A percentile compares a stretch with the other conserved stretches of the same genome.
Evolutionary conservation across 2,888 invertebrate species (phyloP).

Genomic region (Calephelis perditalis): DNA sequence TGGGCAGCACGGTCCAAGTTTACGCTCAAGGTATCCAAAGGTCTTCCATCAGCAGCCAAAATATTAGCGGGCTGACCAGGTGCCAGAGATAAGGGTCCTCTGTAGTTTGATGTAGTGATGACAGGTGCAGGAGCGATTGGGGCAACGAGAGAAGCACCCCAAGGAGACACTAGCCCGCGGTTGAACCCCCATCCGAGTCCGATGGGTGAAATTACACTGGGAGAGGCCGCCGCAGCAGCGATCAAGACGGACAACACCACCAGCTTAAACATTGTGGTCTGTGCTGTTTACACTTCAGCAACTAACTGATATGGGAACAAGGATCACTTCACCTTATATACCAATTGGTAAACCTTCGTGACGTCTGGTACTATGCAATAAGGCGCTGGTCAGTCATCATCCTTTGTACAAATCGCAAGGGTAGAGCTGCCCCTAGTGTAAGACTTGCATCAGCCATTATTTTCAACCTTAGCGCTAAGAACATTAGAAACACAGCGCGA

Average conservation of each 20-base stretch:
- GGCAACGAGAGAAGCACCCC: constrained; percentile 26
- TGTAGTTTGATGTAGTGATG: constrained; percentile 14
- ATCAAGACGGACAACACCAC: constrained; percentile 81
- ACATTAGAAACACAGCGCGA: constrained; percentile 41
- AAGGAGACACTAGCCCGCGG: constrained; percentile 19
- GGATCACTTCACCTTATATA: constrained; percentile 57
- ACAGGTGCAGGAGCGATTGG: constrained; percentile 43
- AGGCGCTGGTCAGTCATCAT: constrained; percentile 31
- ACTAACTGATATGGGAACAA: constrained; percentile 56
- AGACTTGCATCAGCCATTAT: constrained; percentile 38
- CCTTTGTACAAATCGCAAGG: constrained; percentile 32
- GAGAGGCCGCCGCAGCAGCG: constrained; percentile 74
- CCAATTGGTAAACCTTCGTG: constrained; percentile 57
- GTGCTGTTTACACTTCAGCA: constrained; percentile 58
- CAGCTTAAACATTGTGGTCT: constrained; percentile 77
- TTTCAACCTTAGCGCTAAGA: constrained; percentile 70
- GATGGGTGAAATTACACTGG: constrained; percentile 43
- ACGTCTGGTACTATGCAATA: constrained; percentile 33
- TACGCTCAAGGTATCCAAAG: constrained; percentile 62
- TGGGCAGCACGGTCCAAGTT: constrained; percentile 65
- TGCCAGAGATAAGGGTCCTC: too few relatives aligned
- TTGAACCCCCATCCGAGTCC: constrained; percentile 23
- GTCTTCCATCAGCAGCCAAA: constrained; percentile 59
- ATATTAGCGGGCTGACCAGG: constrained; percentile 36
- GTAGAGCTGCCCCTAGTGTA: constrained; percentile 31